Conservation (phyloP, 2,113 vertebrate genomes). For the Alouatta palliata region DNA sequence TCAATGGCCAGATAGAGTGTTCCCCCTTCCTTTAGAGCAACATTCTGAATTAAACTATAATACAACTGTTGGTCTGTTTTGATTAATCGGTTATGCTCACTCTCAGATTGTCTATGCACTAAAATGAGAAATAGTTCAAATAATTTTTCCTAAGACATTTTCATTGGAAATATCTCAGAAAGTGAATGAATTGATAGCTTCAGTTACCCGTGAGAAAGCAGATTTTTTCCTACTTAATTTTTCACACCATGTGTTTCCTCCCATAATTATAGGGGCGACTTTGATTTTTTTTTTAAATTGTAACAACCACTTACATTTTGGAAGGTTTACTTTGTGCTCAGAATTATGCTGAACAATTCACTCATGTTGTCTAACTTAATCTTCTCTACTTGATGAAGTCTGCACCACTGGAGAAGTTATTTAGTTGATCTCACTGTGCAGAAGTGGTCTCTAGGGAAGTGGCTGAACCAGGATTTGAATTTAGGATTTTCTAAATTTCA, state of each 20-base stretch:
- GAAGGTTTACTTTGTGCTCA: background rate
- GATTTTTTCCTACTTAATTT: background rate
- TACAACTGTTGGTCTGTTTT: background rate
- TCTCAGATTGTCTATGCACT: background rate
- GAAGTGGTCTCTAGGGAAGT: background rate
- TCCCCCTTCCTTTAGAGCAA: background rate
- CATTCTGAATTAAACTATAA: background rate
- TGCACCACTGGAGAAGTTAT: background rate
- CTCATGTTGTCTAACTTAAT: background rate
- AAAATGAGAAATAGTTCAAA: background rate
- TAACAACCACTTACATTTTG: background rate
- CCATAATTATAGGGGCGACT: background rate
- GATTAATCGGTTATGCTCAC: background rate
- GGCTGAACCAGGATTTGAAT: background rate
- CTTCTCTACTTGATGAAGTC: background rate
- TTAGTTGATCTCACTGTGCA: background rate
- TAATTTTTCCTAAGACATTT: background rate
- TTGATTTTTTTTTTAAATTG: conserved; percentile 5
- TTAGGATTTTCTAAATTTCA: background rate
- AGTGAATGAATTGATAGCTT: background rate
- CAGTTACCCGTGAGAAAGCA: background rate
- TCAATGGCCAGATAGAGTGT: background rate
- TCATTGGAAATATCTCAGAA: background rate
- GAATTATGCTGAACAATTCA: background rate
- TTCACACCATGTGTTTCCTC: background rate